A percentile compares a stretch with the other conserved stretches of the same genome.
These are phyloP conservation scores for Diachrysia chrysitis DNA, from an alignment of 2,888 invertebrate species.

Conservation along the genomic window DNA sequence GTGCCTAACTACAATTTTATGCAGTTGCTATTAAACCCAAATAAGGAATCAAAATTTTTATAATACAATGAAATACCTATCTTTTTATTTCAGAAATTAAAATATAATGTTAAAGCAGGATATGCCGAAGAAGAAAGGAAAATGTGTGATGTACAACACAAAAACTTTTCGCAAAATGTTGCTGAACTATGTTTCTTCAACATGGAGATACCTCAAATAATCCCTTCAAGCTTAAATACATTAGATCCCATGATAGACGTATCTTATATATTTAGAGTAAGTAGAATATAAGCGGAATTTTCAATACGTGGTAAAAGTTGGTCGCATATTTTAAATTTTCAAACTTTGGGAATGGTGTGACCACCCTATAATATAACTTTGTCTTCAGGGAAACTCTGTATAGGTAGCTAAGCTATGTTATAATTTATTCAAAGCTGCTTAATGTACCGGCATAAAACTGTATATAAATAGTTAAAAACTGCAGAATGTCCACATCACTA, in stretches of 20 bases:
- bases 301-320: background rate
- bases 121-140: constrained; percentile 73
- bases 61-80: too few relatives aligned
- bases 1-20: too few relatives aligned
- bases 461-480: too few relatives aligned
- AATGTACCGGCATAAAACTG: too few relatives aligned
- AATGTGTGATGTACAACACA: constrained; percentile 67
- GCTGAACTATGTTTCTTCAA: constrained; percentile 70
- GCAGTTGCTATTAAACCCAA: too few relatives aligned
- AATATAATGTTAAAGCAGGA: constrained; percentile 74
- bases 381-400: background rate
- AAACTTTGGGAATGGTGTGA: background rate
- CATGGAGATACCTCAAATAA: constrained; percentile 77
- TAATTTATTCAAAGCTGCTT: too few relatives aligned
- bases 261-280: constrained; percentile 77
- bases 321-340: background rate
- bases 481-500: too few relatives aligned
- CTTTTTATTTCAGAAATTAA: constrained; percentile 74
- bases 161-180: constrained; percentile 64
- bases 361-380: background rate
- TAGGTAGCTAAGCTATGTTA: too few relatives aligned
- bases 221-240: constrained; percentile 75
- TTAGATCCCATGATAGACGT: constrained; percentile 75
- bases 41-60: too few relatives aligned
- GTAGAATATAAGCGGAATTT: constrained; percentile 25